Evolutionary conservation across 2,113 vertebrate species (phyloP), one percentile per base, ranked within the genome.

Genomic region (Brachyhypopomus occidentalis): DNA sequence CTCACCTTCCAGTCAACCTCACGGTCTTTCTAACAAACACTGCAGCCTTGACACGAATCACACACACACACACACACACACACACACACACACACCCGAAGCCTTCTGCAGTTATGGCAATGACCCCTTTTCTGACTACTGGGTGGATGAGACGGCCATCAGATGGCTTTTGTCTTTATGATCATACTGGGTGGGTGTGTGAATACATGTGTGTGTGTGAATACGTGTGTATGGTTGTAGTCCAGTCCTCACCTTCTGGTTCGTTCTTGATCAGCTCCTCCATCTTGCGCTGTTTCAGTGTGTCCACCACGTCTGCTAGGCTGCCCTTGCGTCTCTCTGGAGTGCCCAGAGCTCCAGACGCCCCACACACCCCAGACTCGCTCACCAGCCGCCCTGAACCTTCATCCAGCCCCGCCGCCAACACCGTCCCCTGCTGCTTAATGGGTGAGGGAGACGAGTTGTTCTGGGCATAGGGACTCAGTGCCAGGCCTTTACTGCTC

Each of bases 201-300:
- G 12, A 1, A 14, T 52, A 9, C 3, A 1, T 11, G 12, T 52
- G 12, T 1, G 12, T 14, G 45, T 52, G 45, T 52, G 3, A 1
- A 14, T 14, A 9, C 14, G 45, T 55, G 56, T 77, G 36, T 64
- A 12, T 36, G 25, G 12, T 25, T 5, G 63, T 41, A 11, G 52
- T 69, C 48, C 36, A 56, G 19, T 20, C 34, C 81, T 95, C 95
- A 99, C 98, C 98, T 96, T 99, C 97, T 48, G 97, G 97, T 90
- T 99, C 98, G 1, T 97, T 98, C 90, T 99, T 98, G 88, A 99
- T 99, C 89, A 99, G 94, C 91, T 99, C 98, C 87, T 99, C 98
- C 97, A 99, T 99, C 92, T 99, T 99, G 84, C 97, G 95, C 83
- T 99, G 98, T 85, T 99, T 99, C 90, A 99, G 94, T 78, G 97